Conservation (phyloP, 2,797 vertebrate genomes). For the Sebastolobus altivelis region DNA sequence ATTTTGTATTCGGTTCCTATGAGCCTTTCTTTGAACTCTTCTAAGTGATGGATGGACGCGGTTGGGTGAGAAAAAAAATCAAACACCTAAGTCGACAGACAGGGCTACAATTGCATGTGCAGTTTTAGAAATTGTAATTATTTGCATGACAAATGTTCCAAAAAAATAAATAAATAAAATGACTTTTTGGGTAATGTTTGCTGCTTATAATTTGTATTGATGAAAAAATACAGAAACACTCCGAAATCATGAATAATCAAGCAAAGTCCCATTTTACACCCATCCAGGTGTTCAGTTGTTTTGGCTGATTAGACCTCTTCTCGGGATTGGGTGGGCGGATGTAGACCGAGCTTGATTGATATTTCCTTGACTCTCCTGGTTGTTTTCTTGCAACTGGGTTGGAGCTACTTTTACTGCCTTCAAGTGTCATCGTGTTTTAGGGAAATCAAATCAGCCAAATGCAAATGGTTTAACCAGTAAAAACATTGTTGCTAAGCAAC, state of each 20-base stretch:
- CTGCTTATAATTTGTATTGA: neutral
- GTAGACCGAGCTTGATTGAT: constrained; percentile 8
- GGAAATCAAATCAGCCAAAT: neutral
- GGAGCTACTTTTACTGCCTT: constrained; percentile 3
- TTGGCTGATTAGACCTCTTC: constrained; percentile 17
- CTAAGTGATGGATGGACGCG: constrained; percentile 7
- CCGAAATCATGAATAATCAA: constrained; percentile 30
- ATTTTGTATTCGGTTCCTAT: neutral
- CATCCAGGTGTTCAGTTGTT: constrained; percentile 20
- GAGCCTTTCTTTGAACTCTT: constrained; percentile 12
- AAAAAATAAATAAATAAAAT: neutral
- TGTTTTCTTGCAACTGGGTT: neutral
- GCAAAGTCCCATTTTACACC: constrained; percentile 9
- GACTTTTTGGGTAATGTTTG: neutral
- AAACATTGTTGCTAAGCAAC: constrained; percentile 16
- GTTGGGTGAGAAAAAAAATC: neutral
- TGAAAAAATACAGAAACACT: neutral
- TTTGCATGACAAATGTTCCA: neutral
- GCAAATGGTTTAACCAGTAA: neutral
- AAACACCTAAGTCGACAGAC: neutral
- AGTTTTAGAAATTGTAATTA: neutral
- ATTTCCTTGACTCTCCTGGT: neutral
- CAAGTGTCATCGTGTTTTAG: neutral
- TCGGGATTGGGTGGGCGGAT: constrained; percentile 10
- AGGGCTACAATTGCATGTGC: neutral